Conservation (phyloP, 1,140 invertebrate genomes). For the Adoxophyes honmai region DNA sequence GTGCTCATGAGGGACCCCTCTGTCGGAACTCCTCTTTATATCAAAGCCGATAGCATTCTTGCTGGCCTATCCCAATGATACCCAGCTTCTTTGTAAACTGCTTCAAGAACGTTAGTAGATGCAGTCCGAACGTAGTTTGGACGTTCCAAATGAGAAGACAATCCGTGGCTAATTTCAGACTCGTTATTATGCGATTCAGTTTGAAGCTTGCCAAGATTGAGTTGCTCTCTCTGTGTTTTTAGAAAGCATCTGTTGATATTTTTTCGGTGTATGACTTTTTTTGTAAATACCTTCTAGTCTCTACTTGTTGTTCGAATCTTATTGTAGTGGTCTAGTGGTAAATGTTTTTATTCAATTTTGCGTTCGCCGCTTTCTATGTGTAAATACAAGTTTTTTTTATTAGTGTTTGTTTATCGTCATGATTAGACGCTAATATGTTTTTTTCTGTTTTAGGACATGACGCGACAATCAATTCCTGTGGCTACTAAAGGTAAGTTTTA, state of each 20-base stretch:
- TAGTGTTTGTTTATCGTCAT: slow-evolving; percentile 16
- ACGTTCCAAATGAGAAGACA: not conserved
- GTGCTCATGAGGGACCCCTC: not conserved
- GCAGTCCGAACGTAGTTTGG: not conserved
- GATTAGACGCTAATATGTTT: slow-evolving; percentile 25
- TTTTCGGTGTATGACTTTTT: not conserved
- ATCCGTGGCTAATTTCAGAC: slow-evolving; percentile 11
- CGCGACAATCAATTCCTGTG: slow-evolving; percentile 73
- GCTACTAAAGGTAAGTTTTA: slow-evolving; percentile 71
- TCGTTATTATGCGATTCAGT: not conserved
- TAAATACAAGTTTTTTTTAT: slow-evolving; percentile 18
- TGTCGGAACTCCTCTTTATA: not conserved
- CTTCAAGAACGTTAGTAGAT: slow-evolving; percentile 3
- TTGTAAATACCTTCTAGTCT: slow-evolving; percentile 5
- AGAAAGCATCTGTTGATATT: not conserved
- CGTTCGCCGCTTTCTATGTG: slow-evolving; percentile 26
- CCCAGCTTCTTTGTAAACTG: slow-evolving; percentile 9
- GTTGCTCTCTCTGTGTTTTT: not conserved
- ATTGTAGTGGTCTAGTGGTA: not conserved
- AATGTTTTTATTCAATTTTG: slow-evolving; percentile 19
- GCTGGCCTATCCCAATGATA: not conserved
- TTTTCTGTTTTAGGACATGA: slow-evolving; percentile 74
- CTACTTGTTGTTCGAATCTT: not conserved
- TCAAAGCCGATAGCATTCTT: not conserved
- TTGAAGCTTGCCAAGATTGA: slow-evolving; percentile 5